A percentile compares a stretch with the other conserved stretches of the same genome.
Evolutionary conservation across 2,113 vertebrate species (phyloP).

Genomic region (Drymodes brunneopygia): DNA sequence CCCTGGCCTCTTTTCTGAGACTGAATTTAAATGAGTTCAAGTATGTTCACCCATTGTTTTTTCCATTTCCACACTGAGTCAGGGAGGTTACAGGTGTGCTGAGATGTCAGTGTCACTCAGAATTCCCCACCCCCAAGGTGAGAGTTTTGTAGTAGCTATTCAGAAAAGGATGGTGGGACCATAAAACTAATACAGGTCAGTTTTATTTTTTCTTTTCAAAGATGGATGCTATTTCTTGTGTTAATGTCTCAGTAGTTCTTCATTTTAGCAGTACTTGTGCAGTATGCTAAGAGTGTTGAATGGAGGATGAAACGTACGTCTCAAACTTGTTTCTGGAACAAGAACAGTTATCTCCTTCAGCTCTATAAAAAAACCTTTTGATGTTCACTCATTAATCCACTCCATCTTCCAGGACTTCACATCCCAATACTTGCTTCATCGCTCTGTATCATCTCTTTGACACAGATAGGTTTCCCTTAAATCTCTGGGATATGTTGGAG

Average conservation of each 20-base stretch:
- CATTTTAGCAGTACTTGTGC: background rate
- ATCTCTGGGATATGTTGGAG: background rate
- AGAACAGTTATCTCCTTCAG: background rate
- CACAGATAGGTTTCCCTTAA: slow-evolving; percentile 13
- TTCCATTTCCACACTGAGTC: background rate
- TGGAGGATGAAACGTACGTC: background rate
- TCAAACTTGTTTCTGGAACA: background rate
- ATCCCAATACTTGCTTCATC: background rate
- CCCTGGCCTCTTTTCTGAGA: background rate
- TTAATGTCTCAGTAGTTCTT: background rate
- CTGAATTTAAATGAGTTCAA: background rate
- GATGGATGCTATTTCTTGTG: background rate
- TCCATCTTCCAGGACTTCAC: background rate
- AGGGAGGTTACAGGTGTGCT: background rate
- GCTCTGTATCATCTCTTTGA: background rate
- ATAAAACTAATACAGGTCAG: background rate
- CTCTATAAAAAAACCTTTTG: background rate
- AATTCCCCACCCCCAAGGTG: background rate
- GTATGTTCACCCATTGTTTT: background rate
- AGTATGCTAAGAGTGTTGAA: background rate
- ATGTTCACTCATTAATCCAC: slow-evolving; percentile 21
- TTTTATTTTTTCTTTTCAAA: background rate
- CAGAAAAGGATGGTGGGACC: background rate
- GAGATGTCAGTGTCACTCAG: background rate
- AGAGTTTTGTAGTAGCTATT: background rate